Evolutionary conservation across 2,888 invertebrate species (phyloP).

Genomic region (Cataglyphis albicans): DNA sequence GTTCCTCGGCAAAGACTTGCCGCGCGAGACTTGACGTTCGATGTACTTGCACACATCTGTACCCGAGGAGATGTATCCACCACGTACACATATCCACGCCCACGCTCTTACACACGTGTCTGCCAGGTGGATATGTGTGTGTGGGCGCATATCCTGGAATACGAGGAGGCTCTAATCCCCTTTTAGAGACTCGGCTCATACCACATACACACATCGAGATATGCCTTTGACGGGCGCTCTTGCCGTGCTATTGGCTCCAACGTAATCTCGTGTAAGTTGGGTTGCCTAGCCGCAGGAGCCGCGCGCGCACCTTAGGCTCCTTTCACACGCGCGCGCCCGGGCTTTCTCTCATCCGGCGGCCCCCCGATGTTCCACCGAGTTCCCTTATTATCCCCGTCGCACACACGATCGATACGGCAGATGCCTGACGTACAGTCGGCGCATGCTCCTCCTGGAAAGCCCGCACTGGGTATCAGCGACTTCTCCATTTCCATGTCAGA

Average conservation of each 20-base stretch:
- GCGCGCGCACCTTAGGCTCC: constrained; percentile 65
- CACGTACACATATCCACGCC: constrained; percentile 7
- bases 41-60: constrained; percentile 29
- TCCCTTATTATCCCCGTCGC: constrained; percentile 58
- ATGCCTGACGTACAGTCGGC: constrained; percentile 82
- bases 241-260: constrained; percentile 83
- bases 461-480: constrained; percentile 52
- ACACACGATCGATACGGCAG: constrained; percentile 84
- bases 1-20: constrained; percentile 75
- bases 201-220: constrained; percentile 81
- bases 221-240: constrained; percentile 84
- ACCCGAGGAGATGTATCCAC: neutral
- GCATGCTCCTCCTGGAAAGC: constrained; percentile 78
- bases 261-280: constrained; percentile 85
- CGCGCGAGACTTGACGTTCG: constrained; percentile 57
- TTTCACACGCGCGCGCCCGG: constrained; percentile 75
- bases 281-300: constrained; percentile 84
- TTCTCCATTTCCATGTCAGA: constrained; percentile 75
- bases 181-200: constrained; percentile 83
- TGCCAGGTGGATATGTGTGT: constrained; percentile 18
- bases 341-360: constrained; percentile 43
- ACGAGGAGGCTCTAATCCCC: constrained; percentile 84
- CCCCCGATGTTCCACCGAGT: constrained; percentile 47
- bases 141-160: constrained; percentile 77
- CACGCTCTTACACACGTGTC: constrained; percentile 1